These are phyloP conservation scores for Trissolcus brochymenae DNA, from an alignment of 2,888 invertebrate species.

Conservation along the genomic window DNA sequence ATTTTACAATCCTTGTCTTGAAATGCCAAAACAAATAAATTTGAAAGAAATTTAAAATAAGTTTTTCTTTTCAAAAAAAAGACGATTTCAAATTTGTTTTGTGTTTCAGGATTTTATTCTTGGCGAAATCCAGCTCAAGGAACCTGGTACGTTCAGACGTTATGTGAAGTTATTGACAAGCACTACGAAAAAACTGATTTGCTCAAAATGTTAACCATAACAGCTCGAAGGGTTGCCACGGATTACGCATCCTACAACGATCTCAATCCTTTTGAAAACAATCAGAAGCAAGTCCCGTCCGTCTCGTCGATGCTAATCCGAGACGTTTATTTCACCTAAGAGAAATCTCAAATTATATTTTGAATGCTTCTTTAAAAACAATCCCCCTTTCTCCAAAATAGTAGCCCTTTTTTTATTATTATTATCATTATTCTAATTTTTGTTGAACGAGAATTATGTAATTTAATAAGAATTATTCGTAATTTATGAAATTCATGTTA, in stretches of 20 bases:
- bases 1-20: too few species aligned
- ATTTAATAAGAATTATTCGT: too few species aligned
- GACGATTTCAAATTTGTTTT: too few species aligned
- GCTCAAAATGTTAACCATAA: conserved; percentile 78
- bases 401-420: not conserved
- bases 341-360: not conserved
- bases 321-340: conserved; percentile 69
- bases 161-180: conserved; percentile 77
- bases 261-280: conserved; percentile 61
- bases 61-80: too few species aligned
- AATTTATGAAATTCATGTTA: not conserved
- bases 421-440: not conserved
- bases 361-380: not conserved
- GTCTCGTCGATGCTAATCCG: conserved; percentile 78
- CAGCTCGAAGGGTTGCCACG: conserved; percentile 77
- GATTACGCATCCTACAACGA: conserved; percentile 76
- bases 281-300: conserved; percentile 78
- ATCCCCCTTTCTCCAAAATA: too few species aligned
- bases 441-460: not conserved
- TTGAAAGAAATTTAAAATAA: too few species aligned
- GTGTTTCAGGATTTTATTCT: conserved; percentile 77
- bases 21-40: too few species aligned
- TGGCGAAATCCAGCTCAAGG: conserved; percentile 79
- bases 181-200: conserved; percentile 77
- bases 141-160: conserved; percentile 80